These are phyloP conservation scores for Myocastor coypus DNA, from an alignment of 2,113 vertebrate species.

Conservation along the genomic window DNA sequence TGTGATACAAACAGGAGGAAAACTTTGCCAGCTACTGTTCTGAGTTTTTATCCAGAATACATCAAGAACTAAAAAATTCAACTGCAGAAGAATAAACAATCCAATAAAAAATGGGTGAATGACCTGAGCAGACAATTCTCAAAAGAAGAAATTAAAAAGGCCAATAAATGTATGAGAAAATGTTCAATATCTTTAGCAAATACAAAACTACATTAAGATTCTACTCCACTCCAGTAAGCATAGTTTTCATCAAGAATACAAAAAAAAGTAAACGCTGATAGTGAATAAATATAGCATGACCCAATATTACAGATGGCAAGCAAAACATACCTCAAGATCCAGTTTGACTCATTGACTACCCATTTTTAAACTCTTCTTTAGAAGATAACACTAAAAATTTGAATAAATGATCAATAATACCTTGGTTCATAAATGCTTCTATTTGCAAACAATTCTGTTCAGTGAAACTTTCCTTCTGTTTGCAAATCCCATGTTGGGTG, in stretches of 20 bases:
- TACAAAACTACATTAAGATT: not conserved
- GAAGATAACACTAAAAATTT: not conserved
- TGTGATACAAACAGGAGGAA: not conserved
- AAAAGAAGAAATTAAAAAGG: not conserved
- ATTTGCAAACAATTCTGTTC: not conserved
- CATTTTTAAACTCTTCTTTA: constrained; percentile 15
- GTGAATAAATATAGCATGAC: not conserved
- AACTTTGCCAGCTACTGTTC: not conserved
- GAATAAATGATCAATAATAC: too few species aligned
- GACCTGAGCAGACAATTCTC: not conserved
- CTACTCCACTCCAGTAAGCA: not conserved
- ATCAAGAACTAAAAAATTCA: not conserved
- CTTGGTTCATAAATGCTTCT: not conserved
- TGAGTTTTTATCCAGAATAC: not conserved
- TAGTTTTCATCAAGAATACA: not conserved
- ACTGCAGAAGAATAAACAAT: not conserved
- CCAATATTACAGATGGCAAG: not conserved
- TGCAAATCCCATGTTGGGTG: not conserved
- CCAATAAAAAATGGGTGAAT: not conserved
- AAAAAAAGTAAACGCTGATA: not conserved
- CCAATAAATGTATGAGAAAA: not conserved
- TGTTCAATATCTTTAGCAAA: not conserved
- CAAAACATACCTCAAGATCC: constrained; percentile 1
- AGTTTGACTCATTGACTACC: not conserved
- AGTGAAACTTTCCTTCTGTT: not conserved